Conservation (phyloP, 2,888 invertebrate genomes). For the Hetaerina titia region DNA sequence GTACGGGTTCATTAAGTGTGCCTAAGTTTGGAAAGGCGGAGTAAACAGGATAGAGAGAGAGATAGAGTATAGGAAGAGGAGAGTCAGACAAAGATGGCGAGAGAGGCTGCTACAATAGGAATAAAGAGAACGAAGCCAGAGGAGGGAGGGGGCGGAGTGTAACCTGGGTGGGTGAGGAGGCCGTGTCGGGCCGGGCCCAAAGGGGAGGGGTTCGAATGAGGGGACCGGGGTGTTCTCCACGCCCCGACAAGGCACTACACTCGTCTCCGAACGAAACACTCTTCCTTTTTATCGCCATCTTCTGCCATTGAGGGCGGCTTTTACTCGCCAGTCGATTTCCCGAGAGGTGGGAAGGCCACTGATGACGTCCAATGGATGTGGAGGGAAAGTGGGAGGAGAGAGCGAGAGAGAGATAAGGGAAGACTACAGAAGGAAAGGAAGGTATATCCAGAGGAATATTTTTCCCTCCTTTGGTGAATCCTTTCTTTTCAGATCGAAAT, state of each 20-base stretch:
- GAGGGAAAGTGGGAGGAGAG: not conserved
- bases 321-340: not conserved
- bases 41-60: not conserved
- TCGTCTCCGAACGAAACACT: slow-evolving; percentile 28
- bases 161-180: not conserved
- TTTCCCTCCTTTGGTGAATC: not conserved
- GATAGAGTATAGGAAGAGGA: not conserved
- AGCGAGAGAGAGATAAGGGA: not conserved
- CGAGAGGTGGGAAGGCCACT: not conserved
- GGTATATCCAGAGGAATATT: not conserved
- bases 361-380: slow-evolving; percentile 13
- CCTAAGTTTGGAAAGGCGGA: not conserved
- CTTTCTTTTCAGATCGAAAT: not conserved
- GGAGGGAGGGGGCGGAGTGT: not conserved
- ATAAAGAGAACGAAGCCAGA: not conserved
- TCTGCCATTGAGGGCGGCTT: slow-evolving; percentile 31
- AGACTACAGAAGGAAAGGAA: not conserved
- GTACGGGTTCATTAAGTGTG: not conserved
- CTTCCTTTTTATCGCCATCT: slow-evolving; percentile 27
- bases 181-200: not conserved
- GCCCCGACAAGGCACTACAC: slow-evolving; percentile 1
- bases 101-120: not conserved
- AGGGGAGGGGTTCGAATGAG: not conserved
- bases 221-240: not conserved
- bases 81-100: not conserved